phyloP scores from a whole-genome alignment of 2,797 vertebrate genomes.

The Dermochelys coriacea region DNA sequence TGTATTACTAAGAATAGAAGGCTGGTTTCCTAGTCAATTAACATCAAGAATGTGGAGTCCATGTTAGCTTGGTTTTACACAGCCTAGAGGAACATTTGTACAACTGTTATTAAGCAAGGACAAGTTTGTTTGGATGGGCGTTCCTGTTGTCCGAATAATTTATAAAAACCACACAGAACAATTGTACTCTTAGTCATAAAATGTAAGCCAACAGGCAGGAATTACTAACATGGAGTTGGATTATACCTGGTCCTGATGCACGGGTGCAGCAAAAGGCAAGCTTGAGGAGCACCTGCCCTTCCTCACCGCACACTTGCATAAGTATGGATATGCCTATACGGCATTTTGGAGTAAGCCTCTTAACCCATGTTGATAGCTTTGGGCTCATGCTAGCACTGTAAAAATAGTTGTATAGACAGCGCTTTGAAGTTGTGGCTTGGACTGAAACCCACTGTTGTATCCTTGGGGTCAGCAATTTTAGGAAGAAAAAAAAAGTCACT shows the following conservation, averaged over 20 bases:
- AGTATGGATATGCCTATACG: not conserved
- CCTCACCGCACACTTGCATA: not conserved
- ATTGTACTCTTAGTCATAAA: no score
- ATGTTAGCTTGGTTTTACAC: not conserved
- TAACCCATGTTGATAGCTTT: not conserved
- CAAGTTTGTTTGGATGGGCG: not conserved
- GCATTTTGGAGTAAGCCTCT: not conserved
- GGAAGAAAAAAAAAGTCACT: no score
- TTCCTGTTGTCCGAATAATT: not conserved
- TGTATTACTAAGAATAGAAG: not conserved
- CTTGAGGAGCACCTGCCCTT: not conserved
- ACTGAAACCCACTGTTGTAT: no score
- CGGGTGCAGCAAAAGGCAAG: not conserved
- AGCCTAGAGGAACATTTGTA: not conserved
- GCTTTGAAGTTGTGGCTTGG: no score
- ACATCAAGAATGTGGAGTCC: not conserved
- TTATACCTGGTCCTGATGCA: not conserved
- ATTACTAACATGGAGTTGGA: not conserved
- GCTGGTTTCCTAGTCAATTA: not conserved
- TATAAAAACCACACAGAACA: not conserved
- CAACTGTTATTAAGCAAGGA: no score
- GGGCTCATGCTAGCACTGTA: not conserved
- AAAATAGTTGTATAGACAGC: no score
- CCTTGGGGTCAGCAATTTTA: no score
- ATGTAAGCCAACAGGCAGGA: no score